Percentiles rank a stretch among this genome's conserved stretches.
phyloP scores from a whole-genome alignment of 2,797 vertebrate species.

The Anguilla megastoma region DNA sequence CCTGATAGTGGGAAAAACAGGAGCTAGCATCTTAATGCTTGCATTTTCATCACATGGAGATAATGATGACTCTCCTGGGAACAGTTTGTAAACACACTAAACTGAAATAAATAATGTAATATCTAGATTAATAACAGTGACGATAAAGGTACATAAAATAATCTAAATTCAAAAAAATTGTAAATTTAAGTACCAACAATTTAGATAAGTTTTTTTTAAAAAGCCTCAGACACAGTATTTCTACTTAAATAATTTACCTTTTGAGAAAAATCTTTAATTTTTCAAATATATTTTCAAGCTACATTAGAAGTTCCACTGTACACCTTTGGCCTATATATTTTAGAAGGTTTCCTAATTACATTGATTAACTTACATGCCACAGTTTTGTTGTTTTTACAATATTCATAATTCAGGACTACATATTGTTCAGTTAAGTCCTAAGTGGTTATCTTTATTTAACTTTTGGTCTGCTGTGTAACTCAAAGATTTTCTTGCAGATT shows the following conservation, averaged over 20 bases:
- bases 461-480: background rate
- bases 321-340: background rate
- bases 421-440: background rate
- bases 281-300: too few relatives aligned
- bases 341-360: background rate
- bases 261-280: too few relatives aligned
- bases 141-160: background rate
- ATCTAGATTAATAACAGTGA: background rate
- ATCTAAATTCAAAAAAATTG: background rate
- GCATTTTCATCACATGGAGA: background rate
- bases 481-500: background rate
- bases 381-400: background rate
- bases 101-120: background rate
- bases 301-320: too few relatives aligned
- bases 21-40: background rate
- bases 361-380: background rate
- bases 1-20: background rate
- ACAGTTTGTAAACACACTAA: too few relatives aligned
- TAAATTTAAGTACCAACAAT: background rate
- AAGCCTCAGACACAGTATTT: too few relatives aligned
- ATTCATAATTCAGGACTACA: background rate
- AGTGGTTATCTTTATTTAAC: background rate
- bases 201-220: too few relatives aligned
- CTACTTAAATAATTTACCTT: too few relatives aligned
- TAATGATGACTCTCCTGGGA: too few relatives aligned